Conservation (phyloP, 2,888 invertebrate genomes). For the Campoletis raptor region DNA sequence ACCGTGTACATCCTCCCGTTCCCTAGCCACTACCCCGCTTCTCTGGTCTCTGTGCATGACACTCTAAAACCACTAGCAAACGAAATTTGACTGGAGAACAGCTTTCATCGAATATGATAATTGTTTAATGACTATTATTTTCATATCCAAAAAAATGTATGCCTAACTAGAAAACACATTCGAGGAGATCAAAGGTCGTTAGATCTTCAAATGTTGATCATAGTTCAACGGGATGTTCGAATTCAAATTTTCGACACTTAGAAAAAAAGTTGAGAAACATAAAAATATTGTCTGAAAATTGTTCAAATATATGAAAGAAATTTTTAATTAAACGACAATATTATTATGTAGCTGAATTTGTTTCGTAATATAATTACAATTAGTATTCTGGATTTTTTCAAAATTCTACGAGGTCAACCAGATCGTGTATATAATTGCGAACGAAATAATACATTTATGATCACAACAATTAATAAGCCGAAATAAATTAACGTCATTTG, state of each 20-base stretch:
- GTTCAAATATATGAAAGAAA: background rate
- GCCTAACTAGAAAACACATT: background rate
- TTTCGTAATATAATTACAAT: background rate
- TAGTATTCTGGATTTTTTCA: background rate
- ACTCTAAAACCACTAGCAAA: slow-evolving; percentile 49
- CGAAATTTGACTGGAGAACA: slow-evolving; percentile 31
- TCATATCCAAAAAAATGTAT: background rate
- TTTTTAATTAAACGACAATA: background rate
- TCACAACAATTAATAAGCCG: background rate
- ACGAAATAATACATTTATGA: background rate
- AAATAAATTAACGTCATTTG: slow-evolving; percentile 7
- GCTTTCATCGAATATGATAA: slow-evolving; percentile 13
- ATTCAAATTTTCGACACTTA: background rate
- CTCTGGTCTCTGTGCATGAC: slow-evolving; percentile 45
- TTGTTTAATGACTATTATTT: background rate
- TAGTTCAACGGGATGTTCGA: no score
- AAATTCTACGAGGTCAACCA: background rate
- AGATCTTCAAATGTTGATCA: background rate
- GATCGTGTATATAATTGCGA: background rate
- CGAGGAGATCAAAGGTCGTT: background rate
- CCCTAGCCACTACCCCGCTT: slow-evolving; percentile 16
- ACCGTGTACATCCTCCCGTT: slow-evolving; percentile 47
- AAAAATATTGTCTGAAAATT: background rate
- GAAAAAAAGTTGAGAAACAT: background rate
- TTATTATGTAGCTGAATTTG: background rate